These are phyloP conservation scores for Pungitius pungitius DNA, from an alignment of 2,113 vertebrate species.

Conservation along the genomic window DNA sequence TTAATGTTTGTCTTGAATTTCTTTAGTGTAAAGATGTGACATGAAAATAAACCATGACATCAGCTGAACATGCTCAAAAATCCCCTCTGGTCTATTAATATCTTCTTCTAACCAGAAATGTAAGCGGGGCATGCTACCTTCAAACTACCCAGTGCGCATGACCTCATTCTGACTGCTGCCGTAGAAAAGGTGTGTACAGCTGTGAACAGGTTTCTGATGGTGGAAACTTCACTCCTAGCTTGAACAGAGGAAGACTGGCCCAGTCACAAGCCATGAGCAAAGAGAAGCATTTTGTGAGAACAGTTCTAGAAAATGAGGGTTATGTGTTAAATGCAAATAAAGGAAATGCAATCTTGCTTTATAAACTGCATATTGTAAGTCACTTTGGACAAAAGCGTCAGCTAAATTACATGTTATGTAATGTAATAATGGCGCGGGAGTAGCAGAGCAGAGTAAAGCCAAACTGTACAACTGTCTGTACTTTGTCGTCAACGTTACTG, in stretches of 20 bases:
- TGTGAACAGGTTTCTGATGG: conserved; percentile 19
- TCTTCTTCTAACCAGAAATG: neutral
- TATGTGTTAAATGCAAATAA: neutral
- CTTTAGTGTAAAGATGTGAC: no score
- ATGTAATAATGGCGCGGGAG: no score
- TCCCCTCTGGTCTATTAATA: no score
- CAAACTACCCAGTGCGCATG: neutral
- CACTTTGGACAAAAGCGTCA: no score
- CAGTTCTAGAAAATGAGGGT: neutral
- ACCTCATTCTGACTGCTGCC: conserved; percentile 9
- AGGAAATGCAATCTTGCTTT: neutral
- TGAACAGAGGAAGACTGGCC: conserved; percentile 27
- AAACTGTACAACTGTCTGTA: neutral
- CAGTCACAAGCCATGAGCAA: neutral
- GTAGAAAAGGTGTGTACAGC: conserved; percentile 8
- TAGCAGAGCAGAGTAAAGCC: no score
- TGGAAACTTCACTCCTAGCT: conserved; percentile 42
- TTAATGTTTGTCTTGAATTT: no score
- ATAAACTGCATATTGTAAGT: neutral
- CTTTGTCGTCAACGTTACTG: no score
- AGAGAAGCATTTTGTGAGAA: neutral
- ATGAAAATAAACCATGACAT: no score
- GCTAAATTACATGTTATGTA: no score
- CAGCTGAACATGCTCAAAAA: no score
- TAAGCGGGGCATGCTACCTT: neutral